Evolutionary conservation across 2,797 vertebrate genomes (phyloP).

Genomic region (Chaunax sp.): DNA sequence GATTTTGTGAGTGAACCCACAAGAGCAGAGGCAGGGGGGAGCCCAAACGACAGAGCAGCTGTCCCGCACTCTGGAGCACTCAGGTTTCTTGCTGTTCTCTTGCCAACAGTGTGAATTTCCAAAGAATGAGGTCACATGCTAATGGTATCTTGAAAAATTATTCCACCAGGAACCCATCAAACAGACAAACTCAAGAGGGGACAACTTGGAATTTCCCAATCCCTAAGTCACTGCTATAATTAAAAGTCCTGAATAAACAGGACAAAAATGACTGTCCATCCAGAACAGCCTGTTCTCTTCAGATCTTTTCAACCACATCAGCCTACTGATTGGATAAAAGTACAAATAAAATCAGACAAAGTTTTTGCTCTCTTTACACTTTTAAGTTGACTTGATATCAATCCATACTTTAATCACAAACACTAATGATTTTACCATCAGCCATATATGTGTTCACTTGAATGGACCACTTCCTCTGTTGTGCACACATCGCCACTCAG

Average conservation of each 20-base stretch:
- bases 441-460: neutral
- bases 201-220: constrained; percentile 22
- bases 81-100: constrained; percentile 79
- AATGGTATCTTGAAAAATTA: constrained; percentile 61
- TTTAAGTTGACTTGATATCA: too few species aligned
- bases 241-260: constrained; percentile 41
- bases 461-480: neutral
- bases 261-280: constrained; percentile 31
- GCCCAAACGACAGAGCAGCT: constrained; percentile 74
- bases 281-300: constrained; percentile 33
- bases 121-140: constrained; percentile 83
- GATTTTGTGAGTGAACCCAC: constrained; percentile 54
- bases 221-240: constrained; percentile 9
- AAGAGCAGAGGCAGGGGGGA: constrained; percentile 44
- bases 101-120: constrained; percentile 80
- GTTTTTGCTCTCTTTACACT: neutral
- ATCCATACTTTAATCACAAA: neutral
- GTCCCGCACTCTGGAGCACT: constrained; percentile 69
- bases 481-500: neutral
- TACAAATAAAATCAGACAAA: neutral
- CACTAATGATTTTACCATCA: neutral
- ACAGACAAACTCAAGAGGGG: constrained; percentile 51
- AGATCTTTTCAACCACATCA: constrained; percentile 22
- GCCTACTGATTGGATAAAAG: neutral
- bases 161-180: constrained; percentile 64